A percentile compares a stretch with the other conserved stretches of the same genome.
Evolutionary conservation across 1,140 invertebrate genomes (phyloP).

Genomic region (Drosophila seguyi): DNA sequence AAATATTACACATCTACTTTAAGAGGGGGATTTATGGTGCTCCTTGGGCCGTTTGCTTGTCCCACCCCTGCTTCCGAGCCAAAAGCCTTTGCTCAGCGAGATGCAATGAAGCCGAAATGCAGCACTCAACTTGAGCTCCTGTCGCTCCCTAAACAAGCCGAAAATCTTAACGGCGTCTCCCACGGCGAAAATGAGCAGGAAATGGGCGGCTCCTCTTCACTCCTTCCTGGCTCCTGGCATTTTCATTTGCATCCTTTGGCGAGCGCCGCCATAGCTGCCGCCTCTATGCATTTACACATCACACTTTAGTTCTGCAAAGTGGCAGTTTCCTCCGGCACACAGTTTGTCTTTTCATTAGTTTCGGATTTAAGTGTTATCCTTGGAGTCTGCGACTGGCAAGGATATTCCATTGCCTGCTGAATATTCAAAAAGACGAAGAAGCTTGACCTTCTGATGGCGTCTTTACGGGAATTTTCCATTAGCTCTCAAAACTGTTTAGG

Average conservation of each 20-base stretch:
- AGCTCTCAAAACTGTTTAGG: neutral
- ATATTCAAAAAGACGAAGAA: neutral
- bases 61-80: neutral
- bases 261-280: constrained; percentile 37
- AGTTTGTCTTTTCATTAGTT: constrained; percentile 53
- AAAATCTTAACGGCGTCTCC: constrained; percentile 51
- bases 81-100: constrained; percentile 45
- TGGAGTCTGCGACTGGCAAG: neutral
- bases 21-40: constrained; percentile 73
- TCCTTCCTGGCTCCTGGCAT: constrained; percentile 30
- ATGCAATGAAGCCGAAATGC: constrained; percentile 77
- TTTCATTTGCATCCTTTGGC: constrained; percentile 54
- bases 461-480: neutral
- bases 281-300: constrained; percentile 48
- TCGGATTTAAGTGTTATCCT: constrained; percentile 27
- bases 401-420: neutral
- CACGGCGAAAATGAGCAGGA: constrained; percentile 38
- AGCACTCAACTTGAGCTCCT: constrained; percentile 70
- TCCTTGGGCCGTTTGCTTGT: constrained; percentile 7
- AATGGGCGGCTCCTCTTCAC: constrained; percentile 5
- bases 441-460: constrained; percentile 11
- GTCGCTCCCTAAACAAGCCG: constrained; percentile 23
- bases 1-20: constrained; percentile 69
- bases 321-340: constrained; percentile 25
- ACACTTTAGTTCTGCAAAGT: constrained; percentile 26